Percentiles rank a stretch among this genome's conserved stretches.
Evolutionary conservation across 1,140 invertebrate genomes (phyloP).

Genomic region (Drosophila sp.): DNA sequence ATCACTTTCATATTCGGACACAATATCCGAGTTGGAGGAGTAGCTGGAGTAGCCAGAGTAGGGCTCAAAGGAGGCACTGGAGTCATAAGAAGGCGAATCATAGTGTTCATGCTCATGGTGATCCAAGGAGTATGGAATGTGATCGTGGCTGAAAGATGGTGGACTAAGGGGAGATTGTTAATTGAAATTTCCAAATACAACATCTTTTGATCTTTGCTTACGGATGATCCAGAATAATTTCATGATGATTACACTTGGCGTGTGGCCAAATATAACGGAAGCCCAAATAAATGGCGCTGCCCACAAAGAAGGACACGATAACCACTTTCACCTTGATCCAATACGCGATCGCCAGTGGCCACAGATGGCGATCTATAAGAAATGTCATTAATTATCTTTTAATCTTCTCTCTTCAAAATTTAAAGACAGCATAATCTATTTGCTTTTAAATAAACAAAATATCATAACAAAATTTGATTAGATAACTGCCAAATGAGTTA

Average conservation of each 20-base stretch:
- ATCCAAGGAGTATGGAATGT: conserved; percentile 74
- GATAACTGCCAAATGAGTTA: conserved; percentile 38
- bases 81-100: conserved; percentile 56
- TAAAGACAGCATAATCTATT: too few species aligned
- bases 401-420: too few species aligned
- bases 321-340: conserved; percentile 83
- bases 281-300: conserved; percentile 73
- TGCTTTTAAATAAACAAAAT: too few species aligned
- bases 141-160: conserved; percentile 68
- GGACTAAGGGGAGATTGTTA: conserved; percentile 39
- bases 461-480: conserved; percentile 40
- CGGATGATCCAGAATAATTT: conserved; percentile 76
- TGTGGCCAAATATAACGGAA: conserved; percentile 69
- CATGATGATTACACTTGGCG: conserved; percentile 60
- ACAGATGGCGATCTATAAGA: conserved; percentile 62
- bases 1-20: conserved; percentile 58
- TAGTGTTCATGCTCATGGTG: conserved; percentile 63
- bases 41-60: conserved; percentile 77
- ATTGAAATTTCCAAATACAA: not conserved
- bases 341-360: conserved; percentile 78
- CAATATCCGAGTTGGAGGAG: conserved; percentile 59
- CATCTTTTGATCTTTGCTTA: conserved; percentile 18
- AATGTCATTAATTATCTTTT: too few species aligned
- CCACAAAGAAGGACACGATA: conserved; percentile 79
- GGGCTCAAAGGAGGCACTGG: conserved; percentile 69